Base-by-base conservation (phyloP, 2,888 invertebrate species). In the Ptilodon capucinus region DNA sequence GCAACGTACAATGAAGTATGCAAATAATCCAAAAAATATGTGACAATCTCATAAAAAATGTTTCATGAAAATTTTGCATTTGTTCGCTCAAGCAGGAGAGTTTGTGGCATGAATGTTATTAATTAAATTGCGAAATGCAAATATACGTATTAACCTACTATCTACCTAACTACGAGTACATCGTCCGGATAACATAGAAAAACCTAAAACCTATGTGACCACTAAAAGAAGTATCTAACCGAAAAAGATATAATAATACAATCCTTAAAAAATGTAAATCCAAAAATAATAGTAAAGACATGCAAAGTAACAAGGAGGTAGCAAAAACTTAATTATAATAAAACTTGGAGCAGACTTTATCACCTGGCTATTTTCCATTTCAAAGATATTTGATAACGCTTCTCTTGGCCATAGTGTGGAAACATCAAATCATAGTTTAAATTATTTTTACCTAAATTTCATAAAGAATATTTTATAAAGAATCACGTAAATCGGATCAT, bases 101-200 rank as follows among this genome's bases (percentile, higher is more conserved):
- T 40, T 48, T 49, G 49, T 41, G 53, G 61, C 50, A 60, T 61
- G 57, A 54, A 42, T 35, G 52, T 43, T 38, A 59, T 57, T 51
- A 46, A 70, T 66, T 58, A 1, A 58, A 71, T 69, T 73, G 57
- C 51, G 48, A 57, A 60, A 70, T 58, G 64, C 54, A 32, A 32
- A 32, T n/a, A n/a, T n/a, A n/a, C n/a, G n/a, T n/a, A n/a, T n/a
- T n/a, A n/a, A n/a, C n/a, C n/a, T n/a, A n/a, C n/a, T n/a, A n/a
- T n/a, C n/a, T n/a, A n/a, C n/a, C n/a, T n/a, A n/a, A n/a, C n/a
- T n/a, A n/a, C n/a, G 9, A 4, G 28, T 28, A 0, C n/a, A n/a
- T 14, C 6, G 14, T 14, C 32, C 32, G 32, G 32, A 14, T n/a
- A 32, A 32, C 32, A 32, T 14, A 13, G 13, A 14, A 32, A 32